phyloP scores from a whole-genome alignment of 2,113 vertebrate genomes.

The Ophthalmolycus amberensis region DNA sequence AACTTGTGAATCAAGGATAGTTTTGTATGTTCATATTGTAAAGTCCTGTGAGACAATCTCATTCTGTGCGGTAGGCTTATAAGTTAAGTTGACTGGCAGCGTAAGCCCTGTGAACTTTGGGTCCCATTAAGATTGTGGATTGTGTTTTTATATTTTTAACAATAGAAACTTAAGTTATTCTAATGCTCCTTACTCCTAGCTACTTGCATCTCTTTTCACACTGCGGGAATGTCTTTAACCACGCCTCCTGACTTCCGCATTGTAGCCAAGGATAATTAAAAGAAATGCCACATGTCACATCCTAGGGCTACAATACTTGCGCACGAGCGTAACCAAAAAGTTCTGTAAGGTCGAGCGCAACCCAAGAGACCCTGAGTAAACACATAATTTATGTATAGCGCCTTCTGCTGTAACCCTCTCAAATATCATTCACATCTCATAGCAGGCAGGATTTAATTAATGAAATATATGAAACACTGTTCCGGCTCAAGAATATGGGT shows the following conservation, averaged over 20 bases:
- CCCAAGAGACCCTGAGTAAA: background rate
- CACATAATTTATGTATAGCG: too few species aligned
- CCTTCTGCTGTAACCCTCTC: background rate
- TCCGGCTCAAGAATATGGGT: too few species aligned
- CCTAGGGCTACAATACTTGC: background rate
- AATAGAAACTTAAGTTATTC: too few species aligned
- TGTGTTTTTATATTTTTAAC: too few species aligned
- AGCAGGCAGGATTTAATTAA: too few species aligned
- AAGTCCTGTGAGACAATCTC: background rate
- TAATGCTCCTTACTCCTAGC: too few species aligned
- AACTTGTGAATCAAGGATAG: background rate
- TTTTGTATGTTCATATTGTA: background rate
- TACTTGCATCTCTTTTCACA: background rate
- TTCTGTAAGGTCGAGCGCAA: background rate
- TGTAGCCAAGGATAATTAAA: background rate
- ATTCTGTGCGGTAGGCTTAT: background rate
- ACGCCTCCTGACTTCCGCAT: slow-evolving; percentile 47
- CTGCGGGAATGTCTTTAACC: background rate
- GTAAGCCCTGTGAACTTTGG: too few species aligned
- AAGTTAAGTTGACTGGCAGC: background rate
- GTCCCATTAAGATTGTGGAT: too few species aligned
- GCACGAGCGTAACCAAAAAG: background rate
- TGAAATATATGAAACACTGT: too few species aligned
- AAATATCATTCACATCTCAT: too few species aligned
- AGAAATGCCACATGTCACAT: background rate